A percentile compares a stretch with the other conserved stretches of the same genome.
Evolutionary conservation across 35 echinoderm and acorn worm species (phyloP).

Genomic region (Apostichopus californicus): DNA sequence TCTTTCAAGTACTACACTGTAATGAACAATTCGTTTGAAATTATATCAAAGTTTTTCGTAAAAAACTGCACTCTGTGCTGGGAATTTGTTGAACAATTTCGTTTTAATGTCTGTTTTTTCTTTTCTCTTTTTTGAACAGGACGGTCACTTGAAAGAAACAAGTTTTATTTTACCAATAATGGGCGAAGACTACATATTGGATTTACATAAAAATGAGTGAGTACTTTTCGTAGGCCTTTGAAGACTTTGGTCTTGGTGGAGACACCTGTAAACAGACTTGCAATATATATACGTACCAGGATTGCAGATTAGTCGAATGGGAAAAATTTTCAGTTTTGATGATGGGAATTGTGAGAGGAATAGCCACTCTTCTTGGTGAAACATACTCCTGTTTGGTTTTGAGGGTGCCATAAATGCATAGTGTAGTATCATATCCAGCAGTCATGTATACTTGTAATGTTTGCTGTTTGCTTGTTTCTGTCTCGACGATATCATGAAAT

Average conservation of each 20-base stretch:
- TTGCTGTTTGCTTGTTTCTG: no score
- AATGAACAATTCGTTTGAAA: not conserved
- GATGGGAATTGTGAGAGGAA: not conserved
- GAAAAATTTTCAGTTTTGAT: not conserved
- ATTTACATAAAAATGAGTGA: conserved; percentile 18
- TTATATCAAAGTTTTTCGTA: not conserved
- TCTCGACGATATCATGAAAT: no score
- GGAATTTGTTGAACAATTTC: not conserved
- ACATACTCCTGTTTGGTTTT: no score
- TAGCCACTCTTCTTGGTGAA: no score
- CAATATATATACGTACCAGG: not conserved
- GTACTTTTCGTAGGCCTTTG: not conserved
- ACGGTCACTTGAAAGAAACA: conserved; percentile 8
- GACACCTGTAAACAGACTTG: not conserved
- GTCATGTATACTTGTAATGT: no score
- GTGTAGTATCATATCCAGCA: no score
- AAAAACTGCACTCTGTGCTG: not conserved
- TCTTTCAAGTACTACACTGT: not conserved
- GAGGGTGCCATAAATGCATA: no score
- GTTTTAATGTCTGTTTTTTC: not conserved
- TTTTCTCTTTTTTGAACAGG: not conserved
- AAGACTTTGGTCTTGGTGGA: not conserved
- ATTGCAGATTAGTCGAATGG: not conserved
- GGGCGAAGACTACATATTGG: conserved; percentile 22
- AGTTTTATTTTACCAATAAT: conserved; percentile 5